Percentiles rank a stretch among this genome's conserved stretches.
These are phyloP conservation scores for Acyrthosiphon pisum DNA, from an alignment of 1,140 invertebrate genomes.

Conservation along the genomic window DNA sequence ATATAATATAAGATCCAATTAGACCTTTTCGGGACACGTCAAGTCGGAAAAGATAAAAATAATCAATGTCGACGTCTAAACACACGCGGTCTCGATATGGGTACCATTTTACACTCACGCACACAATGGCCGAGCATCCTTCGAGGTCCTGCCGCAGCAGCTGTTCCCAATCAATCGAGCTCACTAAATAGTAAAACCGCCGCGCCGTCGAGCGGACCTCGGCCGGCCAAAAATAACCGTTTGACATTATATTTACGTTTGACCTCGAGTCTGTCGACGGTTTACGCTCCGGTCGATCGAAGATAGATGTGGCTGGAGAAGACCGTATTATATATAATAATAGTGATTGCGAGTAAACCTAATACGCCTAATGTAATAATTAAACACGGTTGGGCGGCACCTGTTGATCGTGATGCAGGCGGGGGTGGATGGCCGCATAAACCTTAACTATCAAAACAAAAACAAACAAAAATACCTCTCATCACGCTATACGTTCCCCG, in stretches of 20 bases:
- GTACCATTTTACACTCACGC: not conserved
- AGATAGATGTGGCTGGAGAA: not conserved
- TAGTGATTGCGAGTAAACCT: not conserved
- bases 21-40: slow-evolving; percentile 29
- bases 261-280: not conserved
- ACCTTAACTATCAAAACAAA: not conserved
- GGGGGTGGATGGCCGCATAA: not conserved
- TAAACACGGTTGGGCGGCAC: not conserved
- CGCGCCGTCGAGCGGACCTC: too few species aligned
- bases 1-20: not conserved
- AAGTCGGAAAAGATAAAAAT: slow-evolving; percentile 31
- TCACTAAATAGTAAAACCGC: not conserved
- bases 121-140: not conserved
- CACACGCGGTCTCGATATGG: not conserved
- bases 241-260: not conserved
- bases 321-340: not conserved
- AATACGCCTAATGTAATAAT: not conserved
- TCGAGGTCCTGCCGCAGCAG: not conserved
- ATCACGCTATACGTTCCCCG: not conserved
- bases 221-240: not conserved
- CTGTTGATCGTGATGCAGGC: not conserved
- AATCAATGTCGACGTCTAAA: slow-evolving; percentile 12
- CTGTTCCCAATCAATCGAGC: slow-evolving; percentile 24
- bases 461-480: not conserved
- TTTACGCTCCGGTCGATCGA: not conserved